Evolutionary conservation across 2,797 vertebrate genomes (phyloP).

Genomic region (Odontamblyopus lacepedii): DNA sequence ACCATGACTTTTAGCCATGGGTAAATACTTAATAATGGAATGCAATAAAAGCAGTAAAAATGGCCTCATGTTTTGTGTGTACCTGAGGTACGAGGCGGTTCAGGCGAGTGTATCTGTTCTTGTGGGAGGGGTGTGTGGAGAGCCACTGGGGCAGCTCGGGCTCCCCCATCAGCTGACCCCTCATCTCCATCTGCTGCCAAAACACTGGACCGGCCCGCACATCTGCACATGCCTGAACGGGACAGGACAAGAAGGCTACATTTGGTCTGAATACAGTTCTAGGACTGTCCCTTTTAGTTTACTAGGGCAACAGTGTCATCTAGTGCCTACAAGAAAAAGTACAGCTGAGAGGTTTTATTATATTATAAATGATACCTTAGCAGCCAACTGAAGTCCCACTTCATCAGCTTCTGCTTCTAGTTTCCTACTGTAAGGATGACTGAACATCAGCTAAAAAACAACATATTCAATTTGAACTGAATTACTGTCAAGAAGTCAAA

Average conservation of each 20-base stretch:
- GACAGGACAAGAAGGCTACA: constrained; percentile 13
- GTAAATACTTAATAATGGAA: not conserved
- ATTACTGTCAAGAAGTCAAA: not conserved
- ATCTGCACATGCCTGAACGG: constrained; percentile 88
- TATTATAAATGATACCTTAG: constrained; percentile 82
- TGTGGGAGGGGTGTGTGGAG: constrained; percentile 94
- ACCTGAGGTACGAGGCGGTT: constrained; percentile 90
- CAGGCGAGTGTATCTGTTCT: constrained; percentile 82
- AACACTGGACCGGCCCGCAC: constrained; percentile 90
- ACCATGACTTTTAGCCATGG: too few relatives aligned
- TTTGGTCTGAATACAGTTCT: not conserved
- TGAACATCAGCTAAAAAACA: constrained; percentile 82
- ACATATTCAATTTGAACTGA: not conserved
- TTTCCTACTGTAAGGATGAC: constrained; percentile 88
- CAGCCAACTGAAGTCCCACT: constrained; percentile 89
- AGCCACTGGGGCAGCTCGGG: constrained; percentile 87
- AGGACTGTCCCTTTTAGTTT: constrained; percentile 14
- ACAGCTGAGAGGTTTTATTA: not conserved
- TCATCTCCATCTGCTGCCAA: constrained; percentile 92
- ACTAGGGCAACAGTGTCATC: constrained; percentile 69
- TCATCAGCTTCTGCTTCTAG: constrained; percentile 92
- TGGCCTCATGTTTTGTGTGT: constrained; percentile 30
- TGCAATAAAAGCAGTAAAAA: not conserved
- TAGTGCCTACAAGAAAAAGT: constrained; percentile 42
- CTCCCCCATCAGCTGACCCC: constrained; percentile 74